phyloP scores from a whole-genome alignment of 2,113 vertebrate species.

The Eulemur rufifrons region DNA sequence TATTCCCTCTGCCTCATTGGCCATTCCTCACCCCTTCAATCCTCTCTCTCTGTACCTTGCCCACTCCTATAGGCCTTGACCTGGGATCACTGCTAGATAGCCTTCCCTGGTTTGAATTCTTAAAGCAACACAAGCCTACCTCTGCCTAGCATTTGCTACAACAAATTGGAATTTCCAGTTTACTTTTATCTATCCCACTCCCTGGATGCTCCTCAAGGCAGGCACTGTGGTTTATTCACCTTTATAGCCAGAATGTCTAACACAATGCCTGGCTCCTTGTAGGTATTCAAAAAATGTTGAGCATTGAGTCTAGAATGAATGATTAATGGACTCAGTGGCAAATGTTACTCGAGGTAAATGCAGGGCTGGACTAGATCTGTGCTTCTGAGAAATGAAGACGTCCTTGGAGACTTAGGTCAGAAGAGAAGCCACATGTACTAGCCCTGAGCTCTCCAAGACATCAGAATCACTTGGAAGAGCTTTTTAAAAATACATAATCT shows the following conservation, averaged over 20 bases:
- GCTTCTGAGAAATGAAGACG: slow-evolving; percentile 26
- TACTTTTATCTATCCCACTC: neutral
- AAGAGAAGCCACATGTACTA: neutral
- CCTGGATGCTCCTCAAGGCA: neutral
- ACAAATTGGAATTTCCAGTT: neutral
- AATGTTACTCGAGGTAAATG: neutral
- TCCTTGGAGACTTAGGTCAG: neutral
- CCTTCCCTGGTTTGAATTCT: neutral
- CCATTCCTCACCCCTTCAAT: neutral
- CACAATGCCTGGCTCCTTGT: neutral
- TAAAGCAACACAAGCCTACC: neutral
- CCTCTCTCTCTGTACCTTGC: neutral
- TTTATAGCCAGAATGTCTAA: slow-evolving; percentile 11
- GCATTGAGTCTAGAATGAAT: neutral
- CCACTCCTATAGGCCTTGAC: neutral
- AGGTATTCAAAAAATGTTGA: neutral
- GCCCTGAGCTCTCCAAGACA: neutral
- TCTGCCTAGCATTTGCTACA: neutral
- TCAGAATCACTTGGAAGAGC: neutral
- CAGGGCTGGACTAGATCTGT: neutral
- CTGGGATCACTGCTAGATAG: neutral
- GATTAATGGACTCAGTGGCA: neutral
- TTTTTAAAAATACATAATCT: slow-evolving; percentile 1
- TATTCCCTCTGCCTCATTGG: neutral
- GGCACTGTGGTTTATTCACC: neutral